Evolutionary conservation across 2,113 vertebrate species (phyloP), one percentile per base, ranked within the genome.

Genomic region (Nymphicus hollandicus): DNA sequence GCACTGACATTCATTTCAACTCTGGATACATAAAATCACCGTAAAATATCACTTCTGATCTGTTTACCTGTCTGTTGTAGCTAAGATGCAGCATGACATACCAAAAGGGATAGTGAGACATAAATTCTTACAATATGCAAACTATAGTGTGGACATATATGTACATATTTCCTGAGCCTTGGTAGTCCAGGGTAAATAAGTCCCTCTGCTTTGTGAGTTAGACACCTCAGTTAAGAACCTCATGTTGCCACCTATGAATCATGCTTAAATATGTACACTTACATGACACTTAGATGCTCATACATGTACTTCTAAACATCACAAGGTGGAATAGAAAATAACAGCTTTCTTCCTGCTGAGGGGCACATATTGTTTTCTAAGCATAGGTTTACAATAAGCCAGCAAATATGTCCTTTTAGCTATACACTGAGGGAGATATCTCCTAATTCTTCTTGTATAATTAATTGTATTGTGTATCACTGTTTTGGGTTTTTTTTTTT

Each of bases 401-500:
- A 77, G 11, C 1, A 64, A 41, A 37, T 72, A 41, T 16, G 10
- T 41, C 43, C 24, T 80, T 91, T 49, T 28, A 31, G 49, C 33
- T 50, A 1, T 27, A n/a, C 3, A 64, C 11, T 12, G 77, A 77
- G 39, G 31, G 12, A 74, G 7, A 25, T 19, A 46, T 18, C 27
- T 47, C 17, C 10, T 37, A 73, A 72, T 47, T 2, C 3, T 58
- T 39, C 23, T 7, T 53, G 13, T 8, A 35, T 35, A 35, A 44
- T 23, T 58, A 33, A 58, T 23, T n/a, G 33, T n/a, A n/a, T n/a
- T 23, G 20, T 58, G 55, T 20, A 58, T 15, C 13, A 10, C 13
- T n/a, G 20, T 4, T n/a, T 56, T 33, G 5, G 7, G 1, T 0
- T 27, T 50, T 50, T 49, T 53, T 53, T 33, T 56, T n/a, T n/a